phyloP scores from a whole-genome alignment of 2,797 vertebrate species.

The Anabacerthia variegaticeps region DNA sequence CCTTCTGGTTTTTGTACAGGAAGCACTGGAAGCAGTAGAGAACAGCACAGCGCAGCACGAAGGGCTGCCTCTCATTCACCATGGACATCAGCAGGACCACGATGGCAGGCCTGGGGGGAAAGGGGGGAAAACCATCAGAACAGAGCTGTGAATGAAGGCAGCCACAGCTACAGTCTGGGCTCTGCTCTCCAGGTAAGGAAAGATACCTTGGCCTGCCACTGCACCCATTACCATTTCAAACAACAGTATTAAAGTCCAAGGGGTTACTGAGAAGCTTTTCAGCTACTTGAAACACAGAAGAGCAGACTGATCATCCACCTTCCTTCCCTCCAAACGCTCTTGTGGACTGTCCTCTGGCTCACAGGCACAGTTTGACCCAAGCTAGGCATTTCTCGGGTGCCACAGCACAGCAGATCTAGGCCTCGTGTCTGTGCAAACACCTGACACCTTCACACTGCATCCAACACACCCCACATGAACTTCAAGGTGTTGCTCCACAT shows the following conservation, averaged over 20 bases:
- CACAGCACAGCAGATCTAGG: neutral
- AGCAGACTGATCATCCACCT: accelerated
- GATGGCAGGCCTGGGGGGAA: conserved; percentile 87
- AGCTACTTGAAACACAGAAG: neutral
- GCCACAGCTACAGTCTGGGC: accelerated
- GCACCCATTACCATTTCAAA: neutral
- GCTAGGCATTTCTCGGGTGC: neutral
- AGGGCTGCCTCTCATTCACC: conserved; percentile 97
- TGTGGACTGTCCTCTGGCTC: too few species aligned
- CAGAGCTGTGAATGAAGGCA: neutral
- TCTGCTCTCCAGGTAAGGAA: accelerated
- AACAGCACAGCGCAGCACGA: conserved; percentile 95
- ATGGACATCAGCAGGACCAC: conserved; percentile 99
- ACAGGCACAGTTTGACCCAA: accelerated
- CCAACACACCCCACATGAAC: accelerated
- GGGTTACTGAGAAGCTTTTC: neutral
- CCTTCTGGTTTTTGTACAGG: conserved; percentile 96
- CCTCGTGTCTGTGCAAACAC: neutral
- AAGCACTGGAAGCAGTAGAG: conserved; percentile 99
- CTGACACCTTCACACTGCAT: neutral
- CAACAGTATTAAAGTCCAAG: neutral
- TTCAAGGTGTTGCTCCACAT: neutral
- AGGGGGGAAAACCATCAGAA: neutral
- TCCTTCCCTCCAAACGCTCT: neutral
- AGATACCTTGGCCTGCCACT: neutral